Evolutionary conservation across 2,888 invertebrate species (phyloP).

Genomic region (Catocala nupta): DNA sequence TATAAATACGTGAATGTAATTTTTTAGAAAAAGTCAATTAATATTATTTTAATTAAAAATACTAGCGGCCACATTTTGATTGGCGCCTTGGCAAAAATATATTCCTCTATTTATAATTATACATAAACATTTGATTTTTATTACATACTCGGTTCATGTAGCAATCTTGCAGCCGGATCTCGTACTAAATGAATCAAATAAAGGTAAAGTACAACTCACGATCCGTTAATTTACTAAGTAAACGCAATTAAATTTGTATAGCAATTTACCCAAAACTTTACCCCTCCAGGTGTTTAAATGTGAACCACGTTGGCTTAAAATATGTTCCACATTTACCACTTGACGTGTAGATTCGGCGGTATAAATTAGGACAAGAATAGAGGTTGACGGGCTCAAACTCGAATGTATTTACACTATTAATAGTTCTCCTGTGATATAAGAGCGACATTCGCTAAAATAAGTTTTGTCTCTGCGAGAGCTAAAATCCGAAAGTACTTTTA

Average conservation of each 20-base stretch:
- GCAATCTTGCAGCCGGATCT: no score
- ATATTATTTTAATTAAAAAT: no score
- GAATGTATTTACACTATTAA: slow-evolving; percentile 37
- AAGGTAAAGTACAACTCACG: background rate
- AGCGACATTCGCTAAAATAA: slow-evolving; percentile 10
- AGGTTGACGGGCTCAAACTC: slow-evolving; percentile 15
- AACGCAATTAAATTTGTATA: slow-evolving; percentile 5
- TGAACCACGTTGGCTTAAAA: slow-evolving; percentile 14
- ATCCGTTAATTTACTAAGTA: slow-evolving; percentile 1
- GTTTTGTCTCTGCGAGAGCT: slow-evolving; percentile 20
- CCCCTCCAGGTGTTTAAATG: slow-evolving; percentile 4
- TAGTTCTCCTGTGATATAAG: slow-evolving; percentile 16
- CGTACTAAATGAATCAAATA: no score
- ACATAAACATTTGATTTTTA: no score
- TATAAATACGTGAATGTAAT: no score
- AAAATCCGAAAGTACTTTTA: slow-evolving; percentile 39
- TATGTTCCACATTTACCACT: slow-evolving; percentile 34
- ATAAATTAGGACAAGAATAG: slow-evolving; percentile 27
- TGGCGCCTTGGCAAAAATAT: no score
- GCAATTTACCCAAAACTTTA: background rate
- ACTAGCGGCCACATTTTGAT: no score
- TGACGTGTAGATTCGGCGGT: slow-evolving; percentile 26
- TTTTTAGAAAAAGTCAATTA: no score
- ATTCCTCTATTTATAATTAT: no score
- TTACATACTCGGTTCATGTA: no score